Conservation (phyloP, 2,797 vertebrate species). For the Myotis myotis region DNA sequence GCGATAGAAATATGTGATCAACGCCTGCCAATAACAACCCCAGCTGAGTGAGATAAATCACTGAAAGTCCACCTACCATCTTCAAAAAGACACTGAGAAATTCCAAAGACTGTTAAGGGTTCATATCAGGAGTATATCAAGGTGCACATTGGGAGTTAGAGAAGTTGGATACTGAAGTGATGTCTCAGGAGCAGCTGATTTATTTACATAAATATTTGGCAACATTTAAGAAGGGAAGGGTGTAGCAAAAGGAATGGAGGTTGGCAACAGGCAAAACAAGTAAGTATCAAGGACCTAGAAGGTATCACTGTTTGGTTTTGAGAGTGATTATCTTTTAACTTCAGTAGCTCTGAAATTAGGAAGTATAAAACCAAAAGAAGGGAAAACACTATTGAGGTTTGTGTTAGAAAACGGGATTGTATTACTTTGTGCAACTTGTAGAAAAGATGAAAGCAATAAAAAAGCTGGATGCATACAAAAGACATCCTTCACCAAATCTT, state of each 20-base stretch:
- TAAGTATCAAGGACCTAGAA: background rate
- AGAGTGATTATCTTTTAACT: background rate
- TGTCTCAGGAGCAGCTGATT: slow-evolving; percentile 49
- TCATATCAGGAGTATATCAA: slow-evolving; percentile 13
- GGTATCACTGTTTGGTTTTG: background rate
- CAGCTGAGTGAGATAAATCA: background rate
- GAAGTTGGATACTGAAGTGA: slow-evolving; percentile 50
- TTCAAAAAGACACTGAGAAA: slow-evolving; percentile 34
- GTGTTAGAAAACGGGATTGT: background rate
- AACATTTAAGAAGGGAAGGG: slow-evolving; percentile 33
- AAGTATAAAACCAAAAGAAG: slow-evolving; percentile 13
- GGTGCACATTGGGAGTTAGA: slow-evolving; percentile 39
- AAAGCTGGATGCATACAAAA: background rate
- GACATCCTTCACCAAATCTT: background rate
- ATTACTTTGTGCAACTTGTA: background rate
- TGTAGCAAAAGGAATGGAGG: slow-evolving; percentile 41
- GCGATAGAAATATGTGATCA: background rate
- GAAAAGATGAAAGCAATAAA: background rate
- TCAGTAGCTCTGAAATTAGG: background rate
- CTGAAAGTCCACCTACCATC: background rate
- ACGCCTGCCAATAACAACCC: background rate
- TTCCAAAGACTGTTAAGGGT: background rate
- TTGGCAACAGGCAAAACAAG: background rate
- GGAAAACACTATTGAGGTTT: background rate
- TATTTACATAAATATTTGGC: slow-evolving; percentile 67